These are phyloP conservation scores for Lycopodina hypogea DNA, from an alignment of 37 sponge, comb jelly and placozoan genomes.

Conservation along the genomic window DNA sequence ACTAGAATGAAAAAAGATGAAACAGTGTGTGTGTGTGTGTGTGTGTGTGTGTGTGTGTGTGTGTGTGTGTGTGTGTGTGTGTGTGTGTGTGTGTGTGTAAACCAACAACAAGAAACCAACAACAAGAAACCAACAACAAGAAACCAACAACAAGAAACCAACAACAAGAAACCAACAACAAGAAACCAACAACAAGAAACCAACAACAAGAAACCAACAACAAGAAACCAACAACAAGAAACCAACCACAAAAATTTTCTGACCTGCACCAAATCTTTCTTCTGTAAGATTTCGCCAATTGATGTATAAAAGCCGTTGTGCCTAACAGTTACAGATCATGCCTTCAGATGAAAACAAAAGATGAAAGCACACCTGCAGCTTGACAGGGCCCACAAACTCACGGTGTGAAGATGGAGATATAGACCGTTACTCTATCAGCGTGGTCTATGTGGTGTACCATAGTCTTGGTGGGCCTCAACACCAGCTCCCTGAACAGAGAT, in stretches of 20 bases:
- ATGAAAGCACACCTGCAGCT: neutral
- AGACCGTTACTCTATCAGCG: too few species aligned
- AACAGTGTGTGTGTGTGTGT: neutral
- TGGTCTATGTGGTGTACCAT: neutral
- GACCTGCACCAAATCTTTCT: conserved; percentile 5
- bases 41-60: too few species aligned
- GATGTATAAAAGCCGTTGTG: neutral
- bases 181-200: too few species aligned
- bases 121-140: too few species aligned
- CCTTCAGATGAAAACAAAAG: too few species aligned
- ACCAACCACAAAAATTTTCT: neutral
- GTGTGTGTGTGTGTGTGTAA: neutral
- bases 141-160: too few species aligned
- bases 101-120: too few species aligned
- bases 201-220: neutral
- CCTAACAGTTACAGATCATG: neutral
- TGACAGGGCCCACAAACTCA: neutral
- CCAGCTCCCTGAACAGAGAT: conserved; percentile 10
- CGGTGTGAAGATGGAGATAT: too few species aligned
- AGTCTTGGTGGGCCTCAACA: neutral
- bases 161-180: too few species aligned
- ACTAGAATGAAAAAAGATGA: neutral
- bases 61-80: too few species aligned
- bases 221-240: neutral
- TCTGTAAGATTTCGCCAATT: conserved; percentile 5